Evolutionary conservation across 2,888 invertebrate species (phyloP).

Genomic region (Macrosoma leucophasiata): DNA sequence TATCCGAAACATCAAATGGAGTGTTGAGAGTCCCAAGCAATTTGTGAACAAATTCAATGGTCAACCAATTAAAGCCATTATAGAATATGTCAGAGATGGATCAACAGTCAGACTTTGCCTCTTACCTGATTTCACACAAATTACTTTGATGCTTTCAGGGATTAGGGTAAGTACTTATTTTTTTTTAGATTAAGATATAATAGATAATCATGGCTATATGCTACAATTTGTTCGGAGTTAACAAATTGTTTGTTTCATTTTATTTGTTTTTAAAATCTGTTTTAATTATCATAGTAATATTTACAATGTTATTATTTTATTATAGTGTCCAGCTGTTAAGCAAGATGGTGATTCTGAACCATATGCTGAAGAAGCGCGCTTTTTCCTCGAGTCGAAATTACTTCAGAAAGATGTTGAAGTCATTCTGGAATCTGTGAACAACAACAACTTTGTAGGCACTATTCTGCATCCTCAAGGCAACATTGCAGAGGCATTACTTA

Average conservation of each 20-base stretch:
- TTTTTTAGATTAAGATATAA: neutral
- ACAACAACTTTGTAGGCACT: constrained; percentile 95
- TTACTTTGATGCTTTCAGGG: constrained; percentile 97
- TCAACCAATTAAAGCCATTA: constrained; percentile 92
- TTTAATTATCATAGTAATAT: constrained; percentile 3
- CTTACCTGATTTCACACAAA: constrained; percentile 91
- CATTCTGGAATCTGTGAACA: constrained; percentile 93
- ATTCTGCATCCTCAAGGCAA: constrained; percentile 94
- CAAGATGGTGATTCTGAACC: constrained; percentile 83
- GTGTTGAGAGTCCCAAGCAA: constrained; percentile 83
- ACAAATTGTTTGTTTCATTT: too few relatives aligned
- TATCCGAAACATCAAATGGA: constrained; percentile 92
- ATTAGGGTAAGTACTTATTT: constrained; percentile 80
- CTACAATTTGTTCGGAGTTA: constrained; percentile 1
- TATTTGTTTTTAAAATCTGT: constrained; percentile 2
- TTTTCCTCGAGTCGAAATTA: constrained; percentile 92
- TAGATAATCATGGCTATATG: neutral
- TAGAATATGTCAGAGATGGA: constrained; percentile 98
- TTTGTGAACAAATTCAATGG: constrained; percentile 88
- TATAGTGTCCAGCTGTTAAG: constrained; percentile 86
- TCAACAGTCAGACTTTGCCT: constrained; percentile 95
- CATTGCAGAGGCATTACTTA: constrained; percentile 93
- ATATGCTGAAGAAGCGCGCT: constrained; percentile 91
- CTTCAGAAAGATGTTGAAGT: constrained; percentile 94
- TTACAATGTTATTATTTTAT: constrained; percentile 21